Evolutionary conservation across 1,140 invertebrate genomes (phyloP).

Genomic region (Dreissena polymorpha): DNA sequence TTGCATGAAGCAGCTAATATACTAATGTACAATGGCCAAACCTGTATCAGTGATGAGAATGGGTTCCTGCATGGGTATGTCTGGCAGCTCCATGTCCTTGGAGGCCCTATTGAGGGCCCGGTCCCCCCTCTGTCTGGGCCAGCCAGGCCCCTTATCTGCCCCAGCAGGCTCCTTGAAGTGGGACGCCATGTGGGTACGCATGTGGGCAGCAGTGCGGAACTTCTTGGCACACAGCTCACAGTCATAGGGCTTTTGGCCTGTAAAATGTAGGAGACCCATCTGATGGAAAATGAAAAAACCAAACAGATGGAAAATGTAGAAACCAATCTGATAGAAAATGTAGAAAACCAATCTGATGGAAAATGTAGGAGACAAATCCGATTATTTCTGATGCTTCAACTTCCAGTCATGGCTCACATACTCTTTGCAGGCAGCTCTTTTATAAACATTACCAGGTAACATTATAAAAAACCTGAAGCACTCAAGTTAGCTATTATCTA

Average conservation of each 20-base stretch:
- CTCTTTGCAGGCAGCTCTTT: too few relatives aligned
- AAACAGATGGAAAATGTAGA: neutral
- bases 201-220: conserved; percentile 84
- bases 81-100: conserved; percentile 76
- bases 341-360: conserved; percentile 39
- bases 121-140: conserved; percentile 31
- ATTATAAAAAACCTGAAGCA: neutral
- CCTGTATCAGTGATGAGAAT: conserved; percentile 83
- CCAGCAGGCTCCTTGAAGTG: conserved; percentile 78
- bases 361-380: conserved; percentile 13
- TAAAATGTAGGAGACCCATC: conserved; percentile 18
- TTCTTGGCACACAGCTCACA: conserved; percentile 79
- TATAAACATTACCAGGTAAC: neutral
- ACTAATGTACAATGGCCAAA: conserved; percentile 31
- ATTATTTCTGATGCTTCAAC: too few relatives aligned
- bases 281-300: neutral
- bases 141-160: conserved; percentile 37
- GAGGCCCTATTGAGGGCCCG: conserved; percentile 40
- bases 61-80: conserved; percentile 83
- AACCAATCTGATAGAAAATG: too few relatives aligned
- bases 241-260: conserved; percentile 80
- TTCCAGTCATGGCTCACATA: too few relatives aligned
- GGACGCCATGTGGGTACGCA: conserved; percentile 84
- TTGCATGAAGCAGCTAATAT: neutral
- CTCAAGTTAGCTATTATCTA: neutral